Evolutionary conservation across 2,888 invertebrate species (phyloP).

Genomic region (Uloborus plumipes): DNA sequence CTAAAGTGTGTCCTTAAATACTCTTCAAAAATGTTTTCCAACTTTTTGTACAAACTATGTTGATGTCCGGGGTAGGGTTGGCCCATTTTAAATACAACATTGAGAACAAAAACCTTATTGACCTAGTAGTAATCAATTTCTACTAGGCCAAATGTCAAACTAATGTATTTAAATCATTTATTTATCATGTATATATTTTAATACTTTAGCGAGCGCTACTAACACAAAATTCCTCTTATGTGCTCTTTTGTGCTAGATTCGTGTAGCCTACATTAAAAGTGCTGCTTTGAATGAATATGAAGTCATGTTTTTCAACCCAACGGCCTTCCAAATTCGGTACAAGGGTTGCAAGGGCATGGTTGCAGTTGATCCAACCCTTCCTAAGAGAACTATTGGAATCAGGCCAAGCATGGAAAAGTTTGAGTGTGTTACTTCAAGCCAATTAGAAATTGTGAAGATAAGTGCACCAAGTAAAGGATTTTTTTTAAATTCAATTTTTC

Average conservation of each 20-base stretch:
- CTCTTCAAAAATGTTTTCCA: too few relatives aligned
- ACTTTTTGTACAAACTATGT: too few relatives aligned
- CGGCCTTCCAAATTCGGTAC: slow-evolving; percentile 66
- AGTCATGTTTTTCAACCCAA: slow-evolving; percentile 45
- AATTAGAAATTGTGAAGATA: slow-evolving; percentile 68
- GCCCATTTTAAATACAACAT: too few relatives aligned
- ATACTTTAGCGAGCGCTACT: too few relatives aligned
- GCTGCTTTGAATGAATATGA: background rate
- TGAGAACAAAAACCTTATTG: too few relatives aligned
- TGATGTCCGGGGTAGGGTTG: too few relatives aligned
- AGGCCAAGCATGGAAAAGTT: slow-evolving; percentile 67
- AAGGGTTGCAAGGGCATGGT: slow-evolving; percentile 68
- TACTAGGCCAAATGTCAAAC: too few relatives aligned
- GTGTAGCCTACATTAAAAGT: too few relatives aligned
- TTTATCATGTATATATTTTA: background rate
- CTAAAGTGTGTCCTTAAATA: too few relatives aligned
- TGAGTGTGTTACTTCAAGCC: slow-evolving; percentile 62
- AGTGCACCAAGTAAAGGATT: slow-evolving; percentile 65
- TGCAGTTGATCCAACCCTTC: slow-evolving; percentile 52
- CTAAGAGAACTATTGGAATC: slow-evolving; percentile 57
- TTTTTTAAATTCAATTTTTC: background rate
- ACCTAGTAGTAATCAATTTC: too few relatives aligned
- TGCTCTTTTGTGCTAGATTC: too few relatives aligned
- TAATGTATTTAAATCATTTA: background rate
- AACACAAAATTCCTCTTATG: too few relatives aligned